Evolutionary conservation across 2,888 invertebrate genomes (phyloP), one percentile per base, ranked within the genome.

Genomic region (Lasioglossum pauxillum): DNA sequence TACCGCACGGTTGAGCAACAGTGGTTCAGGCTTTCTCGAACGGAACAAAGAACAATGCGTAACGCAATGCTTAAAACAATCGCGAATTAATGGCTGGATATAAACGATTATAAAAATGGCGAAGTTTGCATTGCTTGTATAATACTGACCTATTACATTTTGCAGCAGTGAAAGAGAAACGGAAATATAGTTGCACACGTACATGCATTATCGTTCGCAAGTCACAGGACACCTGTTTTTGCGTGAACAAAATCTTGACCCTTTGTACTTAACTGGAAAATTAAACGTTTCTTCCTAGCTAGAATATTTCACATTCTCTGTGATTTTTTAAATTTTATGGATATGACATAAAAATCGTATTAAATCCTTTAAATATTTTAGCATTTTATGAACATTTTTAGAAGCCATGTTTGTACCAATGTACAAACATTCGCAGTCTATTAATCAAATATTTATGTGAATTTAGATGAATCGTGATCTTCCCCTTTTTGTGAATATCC

Each of bases 81-180:
- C 67, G 35, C 5, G 4, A 60, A 69, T 71, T 60, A 78, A 83
- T 71, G 57, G 74, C n/a, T 14, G 5, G 19, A 27, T n/a, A 19
- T 12, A 41, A 75, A 38, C 31, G 49, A 67, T 44, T 41, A 69
- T 38, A 69, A 69, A 64, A 64, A 64, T 7, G 31, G 5, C 64
- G 16, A 31, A 1, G 64, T 31, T 19, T 31, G 64, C 64, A 19
- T 19, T 27, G 27, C 27, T 27, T 16, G 64, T 16, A 16, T 2
- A 16, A 64, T 16, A 64, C 27, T 16, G 64, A 31, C 31, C 64
- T 16, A 64, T 64, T 64, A 64, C 31, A 31, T 7, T 64, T 31
- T 7, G 2, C 16, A 14, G 31, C 16, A 16, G 2, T 16, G 14
- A 31, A 16, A 16, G 16, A 64, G 14, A 64, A 60, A 27, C 27